Base-by-base conservation (phyloP, 2,113 vertebrate species). In the Hepsetus odoe region DNA sequence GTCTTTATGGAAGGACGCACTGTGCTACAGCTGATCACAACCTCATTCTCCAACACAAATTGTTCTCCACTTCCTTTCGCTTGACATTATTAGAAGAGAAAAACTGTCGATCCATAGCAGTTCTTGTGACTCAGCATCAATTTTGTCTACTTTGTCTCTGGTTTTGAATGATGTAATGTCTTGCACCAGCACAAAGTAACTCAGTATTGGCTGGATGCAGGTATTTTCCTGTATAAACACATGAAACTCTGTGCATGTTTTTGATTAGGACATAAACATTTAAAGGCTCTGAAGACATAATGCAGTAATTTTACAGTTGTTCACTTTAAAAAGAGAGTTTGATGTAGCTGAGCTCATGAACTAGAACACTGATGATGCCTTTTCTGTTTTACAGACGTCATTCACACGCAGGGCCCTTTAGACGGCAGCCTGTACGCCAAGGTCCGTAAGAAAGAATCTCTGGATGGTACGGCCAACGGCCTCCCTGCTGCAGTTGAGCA, bases 351-450 rank as follows among this genome's bases (percentile, higher is more conserved):
- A n/a, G 30, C 8, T 12, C 1, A 62, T 9, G 30, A 18, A 20
- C 20, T 33, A 32, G 9, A 10, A 51, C 33, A 28, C 22, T 72
- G 11, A 79, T 6, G 11, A 51, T 44, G 38, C n/a, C 12, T 49
- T 51, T 35, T 20, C 10, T 75, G 56, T 22, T 59, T 55, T 28
- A 32, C 76, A 97, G 96, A 97, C 80, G 95, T 96, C 80, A 95
- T 95, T 82, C 98, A 99, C 86, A 99, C 96, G 0, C 92, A 99
- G 90, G 98, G 97, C 35, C 98, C 98, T 0, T 89, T 99, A 86
- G 98, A 99, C 0, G 97, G 98, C 84, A 99, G 98, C 87, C 94
- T 99, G 76, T 99, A 99, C 5, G 98, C 98, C 88, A 98, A 98
- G 88, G 97, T 99, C 82, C 96, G 97, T 85, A 99, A 99, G 93